These are phyloP conservation scores for Mylabris sibirica DNA, from an alignment of 2,888 invertebrate genomes.

Conservation along the genomic window DNA sequence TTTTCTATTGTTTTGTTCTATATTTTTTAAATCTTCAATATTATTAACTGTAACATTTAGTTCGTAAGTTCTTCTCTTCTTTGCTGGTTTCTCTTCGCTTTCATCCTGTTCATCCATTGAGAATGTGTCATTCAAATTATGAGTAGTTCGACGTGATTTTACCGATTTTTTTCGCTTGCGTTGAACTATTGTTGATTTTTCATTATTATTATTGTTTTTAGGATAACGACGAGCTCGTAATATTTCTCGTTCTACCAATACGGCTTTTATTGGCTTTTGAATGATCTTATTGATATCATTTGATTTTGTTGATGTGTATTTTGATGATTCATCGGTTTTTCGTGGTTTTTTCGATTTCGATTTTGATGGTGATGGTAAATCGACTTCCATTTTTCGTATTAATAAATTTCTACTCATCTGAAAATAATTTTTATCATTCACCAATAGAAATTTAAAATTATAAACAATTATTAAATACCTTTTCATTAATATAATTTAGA, in stretches of 20 bases:
- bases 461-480: not conserved
- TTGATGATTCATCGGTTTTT: not conserved
- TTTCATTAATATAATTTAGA: not conserved
- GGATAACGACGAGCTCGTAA: not conserved
- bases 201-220: not conserved
- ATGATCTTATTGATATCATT: not conserved
- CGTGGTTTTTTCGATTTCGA: not conserved
- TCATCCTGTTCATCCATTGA: not conserved
- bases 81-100: not conserved
- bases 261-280: not conserved
- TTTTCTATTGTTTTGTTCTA: not conserved
- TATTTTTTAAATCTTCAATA: constrained; percentile 20
- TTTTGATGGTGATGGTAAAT: not conserved
- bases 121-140: not conserved
- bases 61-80: constrained; percentile 25
- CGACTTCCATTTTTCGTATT: not conserved
- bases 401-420: not conserved
- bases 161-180: not conserved
- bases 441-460: too few relatives aligned
- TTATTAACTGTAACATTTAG: constrained; percentile 21
- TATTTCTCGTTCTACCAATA: not conserved
- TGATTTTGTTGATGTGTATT: not conserved
- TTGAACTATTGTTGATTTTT: not conserved
- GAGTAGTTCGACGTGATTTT: not conserved
- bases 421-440: not conserved